Base-by-base conservation (phyloP, 2,888 invertebrate genomes). In the Cactoblastis cactorum region DNA sequence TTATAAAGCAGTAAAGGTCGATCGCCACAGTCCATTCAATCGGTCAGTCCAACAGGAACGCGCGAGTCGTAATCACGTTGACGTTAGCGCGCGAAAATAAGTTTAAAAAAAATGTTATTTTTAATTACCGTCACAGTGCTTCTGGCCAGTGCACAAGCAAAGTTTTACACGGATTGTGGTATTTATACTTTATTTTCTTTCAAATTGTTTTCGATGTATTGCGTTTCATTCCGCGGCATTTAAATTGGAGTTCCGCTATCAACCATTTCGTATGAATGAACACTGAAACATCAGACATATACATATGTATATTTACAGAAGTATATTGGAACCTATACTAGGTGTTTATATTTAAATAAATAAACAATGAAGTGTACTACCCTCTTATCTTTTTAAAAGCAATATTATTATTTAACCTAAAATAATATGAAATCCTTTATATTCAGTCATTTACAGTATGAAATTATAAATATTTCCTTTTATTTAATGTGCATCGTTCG, bases 91-190 rank as follows among this genome's bases (percentile, higher is more conserved):
- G 86, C 82, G 78, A 66, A 47, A 3, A 37, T 15, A 22, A 19
- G 2, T 35, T 22, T 15, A 22, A 15, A 15, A 53, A 55, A 53
- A 49, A 59, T 87, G 86, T 80, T 84, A 71, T 77, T 77, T 58
- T 68, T 68, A 57, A 52, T 82, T 55, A 64, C 71, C 41, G 57
- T 79, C 49, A 63, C 72, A 45, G 72, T 85, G 59, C 62, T 85
- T 3, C 64, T 85, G 56, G 79, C 77, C 58, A 74, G 81, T 77
- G 78, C 73, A 6, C 74, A 88, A 53, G 88, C 83, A 2, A 87
- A 87, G 53, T 86, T 84, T 69, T 87, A 83, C 71, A 75, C 71
- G 53, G 88, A 89, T 64, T 89, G 88, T 54, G 88, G 88, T 89
- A 78, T 69, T 58, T 73, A 59, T 62, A 45, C 45, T 54, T 52